Evolutionary conservation across 2,888 invertebrate genomes (phyloP), one percentile per base, ranked within the genome.

Genomic region (Ptychoptera contaminata): DNA sequence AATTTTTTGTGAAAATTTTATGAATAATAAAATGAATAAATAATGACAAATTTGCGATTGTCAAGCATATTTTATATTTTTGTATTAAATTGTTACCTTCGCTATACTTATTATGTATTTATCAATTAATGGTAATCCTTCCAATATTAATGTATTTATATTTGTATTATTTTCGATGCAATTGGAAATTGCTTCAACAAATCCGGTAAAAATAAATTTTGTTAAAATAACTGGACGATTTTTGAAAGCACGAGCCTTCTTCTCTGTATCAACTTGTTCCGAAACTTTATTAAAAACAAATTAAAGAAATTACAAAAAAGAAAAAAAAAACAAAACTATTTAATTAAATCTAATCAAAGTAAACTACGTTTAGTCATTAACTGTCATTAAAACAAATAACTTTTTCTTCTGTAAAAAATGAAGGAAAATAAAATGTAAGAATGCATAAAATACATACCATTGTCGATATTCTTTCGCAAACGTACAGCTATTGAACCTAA

Each of bases 101-200:
- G 70, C 73, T 56, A 68, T 67, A 3, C 71, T 71, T 29, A 73
- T 72, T 31, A 83, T 62, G 53, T 81, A 82, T 12, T 79, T 76
- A 49, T 72, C 69, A 49, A 72, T 73, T 40, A 86, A 56, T 0
- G 84, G 84, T 23, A 86, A 58, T 0, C 82, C 83, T 54, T 84
- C 84, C 11, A 86, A 60, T 48, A 77, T 71, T 23, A 86, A 58
- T 6, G 71, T 65, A 1, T 72, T 70, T 9, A 85, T 61, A 12
- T 75, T 70, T 32, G 73, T 69, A 12, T 78, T 81, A 50, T 73
- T 72, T 16, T 73, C 65, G 6, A 83, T 61, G 48, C 80, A 73
- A 57, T 76, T 74, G 1, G 73, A 66, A 3, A 79, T 55, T 2
- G 83, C 76, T 52, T 78, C 77, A 6, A 79, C 65, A 37, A 85